These are phyloP conservation scores for Rapana venosa DNA, from an alignment of 2,888 invertebrate species.

Conservation along the genomic window DNA sequence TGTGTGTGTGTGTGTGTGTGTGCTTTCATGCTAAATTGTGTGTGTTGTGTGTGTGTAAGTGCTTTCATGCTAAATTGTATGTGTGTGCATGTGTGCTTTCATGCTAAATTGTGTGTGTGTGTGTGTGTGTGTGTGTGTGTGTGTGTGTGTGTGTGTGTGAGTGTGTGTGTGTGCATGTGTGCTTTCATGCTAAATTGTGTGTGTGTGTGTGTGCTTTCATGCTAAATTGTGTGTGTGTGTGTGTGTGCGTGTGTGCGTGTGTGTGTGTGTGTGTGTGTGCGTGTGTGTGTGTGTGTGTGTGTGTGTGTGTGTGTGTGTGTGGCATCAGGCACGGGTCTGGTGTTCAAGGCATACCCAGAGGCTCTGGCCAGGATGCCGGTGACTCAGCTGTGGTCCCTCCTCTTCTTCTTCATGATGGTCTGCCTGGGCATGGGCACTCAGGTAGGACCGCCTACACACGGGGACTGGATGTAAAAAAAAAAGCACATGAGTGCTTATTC, in stretches of 20 bases:
- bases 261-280: slow-evolving; percentile 16
- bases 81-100: background rate
- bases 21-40: no score
- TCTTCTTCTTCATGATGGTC: slow-evolving; percentile 69
- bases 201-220: background rate
- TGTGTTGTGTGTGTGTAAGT: no score
- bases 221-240: background rate
- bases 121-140: no score
- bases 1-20: no score
- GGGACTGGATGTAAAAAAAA: no score
- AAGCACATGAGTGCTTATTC: no score
- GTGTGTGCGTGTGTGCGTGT: background rate
- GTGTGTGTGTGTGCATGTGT: no score
- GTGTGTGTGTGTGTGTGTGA: no score
- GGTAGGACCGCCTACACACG: no score
- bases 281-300: slow-evolving; percentile 20
- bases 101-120: no score
- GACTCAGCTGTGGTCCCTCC: slow-evolving; percentile 83
- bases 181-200: no score
- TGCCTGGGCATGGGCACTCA: slow-evolving; percentile 66
- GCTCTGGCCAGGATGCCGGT: slow-evolving; percentile 67
- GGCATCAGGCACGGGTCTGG: slow-evolving; percentile 62
- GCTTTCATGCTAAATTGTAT: no score
- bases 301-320: slow-evolving; percentile 26
- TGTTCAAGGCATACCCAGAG: slow-evolving; percentile 67